Evolutionary conservation across 2,797 vertebrate genomes (phyloP), one percentile per base, ranked within the genome.

Genomic region (Picus viridis): DNA sequence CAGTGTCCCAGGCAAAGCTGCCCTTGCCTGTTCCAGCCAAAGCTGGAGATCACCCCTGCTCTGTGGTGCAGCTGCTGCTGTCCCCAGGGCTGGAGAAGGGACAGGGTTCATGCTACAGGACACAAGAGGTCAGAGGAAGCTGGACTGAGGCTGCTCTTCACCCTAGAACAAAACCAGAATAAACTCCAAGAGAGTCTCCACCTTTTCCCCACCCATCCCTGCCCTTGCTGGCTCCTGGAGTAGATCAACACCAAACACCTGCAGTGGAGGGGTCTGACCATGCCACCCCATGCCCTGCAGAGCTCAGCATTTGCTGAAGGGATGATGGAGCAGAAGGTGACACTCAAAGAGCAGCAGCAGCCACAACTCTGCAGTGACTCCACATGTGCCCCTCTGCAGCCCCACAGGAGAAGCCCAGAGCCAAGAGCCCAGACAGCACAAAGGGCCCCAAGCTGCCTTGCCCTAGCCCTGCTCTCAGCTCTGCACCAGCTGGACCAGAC

Each of bases 161-260:
- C 47, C 15, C 32, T 16, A 20, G 62, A 57, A n/a, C 3, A 29
- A 32, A 75, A 58, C 45, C 54, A 56, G 54, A 56, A 30, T 11
- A 51, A 51, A 24, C 49, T 7, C 12, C 9, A 30, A 39, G 56
- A 43, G 56, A 6, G 12, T 36, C 69, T 53, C 27, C n/a, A 29
- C 23, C 13, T 63, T 19, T 27, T 7, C 24, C 43, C n/a, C 51
- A 47, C 18, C 22, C n/a, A 26, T 20, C 29, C 65, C 72, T 23
- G 6, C 17, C 32, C 54, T 19, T 13, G 30, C 51, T 16, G 32
- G 15, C 61, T 63, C 29, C 34, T 43, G 47, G 49, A 29, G n/a
- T 0, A 73, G 47, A 27, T n/a, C 43, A 43, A 5, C 26, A 43
- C 49, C 43, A 69, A 24, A 2, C 29, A 32, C 36, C 1, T 0